Evolutionary conservation across 2,797 vertebrate genomes (phyloP).

Genomic region (Anguilla pacifica): DNA sequence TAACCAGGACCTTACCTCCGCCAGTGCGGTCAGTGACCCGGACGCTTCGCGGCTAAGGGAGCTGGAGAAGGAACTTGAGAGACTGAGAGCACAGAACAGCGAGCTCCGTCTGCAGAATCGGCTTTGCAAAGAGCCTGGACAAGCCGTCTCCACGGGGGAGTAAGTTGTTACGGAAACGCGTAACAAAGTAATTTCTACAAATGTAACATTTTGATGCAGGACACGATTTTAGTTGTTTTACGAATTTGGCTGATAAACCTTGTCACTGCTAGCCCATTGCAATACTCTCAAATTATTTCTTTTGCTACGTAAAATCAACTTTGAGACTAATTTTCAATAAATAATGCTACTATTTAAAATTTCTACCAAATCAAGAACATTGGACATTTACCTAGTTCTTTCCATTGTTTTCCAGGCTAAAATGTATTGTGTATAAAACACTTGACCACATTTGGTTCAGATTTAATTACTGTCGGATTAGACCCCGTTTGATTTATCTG

Average conservation of each 20-base stretch:
- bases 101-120: slow-evolving; percentile 71
- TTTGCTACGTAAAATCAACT: background rate
- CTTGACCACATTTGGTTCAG: background rate
- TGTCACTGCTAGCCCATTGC: background rate
- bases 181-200: background rate
- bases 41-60: slow-evolving; percentile 71
- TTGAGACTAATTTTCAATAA: slow-evolving; percentile 10
- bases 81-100: slow-evolving; percentile 76
- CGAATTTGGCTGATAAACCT: background rate
- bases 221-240: background rate
- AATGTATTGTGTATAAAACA: background rate
- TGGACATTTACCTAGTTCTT: background rate
- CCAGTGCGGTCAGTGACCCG: slow-evolving; percentile 41
- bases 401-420: background rate
- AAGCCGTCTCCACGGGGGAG: slow-evolving; percentile 45
- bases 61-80: slow-evolving; percentile 77
- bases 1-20: slow-evolving; percentile 49
- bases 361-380: background rate
- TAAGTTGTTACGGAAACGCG: background rate
- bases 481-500: background rate
- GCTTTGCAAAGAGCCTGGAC: slow-evolving; percentile 54
- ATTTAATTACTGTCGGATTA: background rate
- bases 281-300: slow-evolving; percentile 5
- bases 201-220: background rate
- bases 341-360: background rate